Base-by-base conservation (phyloP, 2,888 invertebrate genomes). In the Cerastoderma edule region DNA sequence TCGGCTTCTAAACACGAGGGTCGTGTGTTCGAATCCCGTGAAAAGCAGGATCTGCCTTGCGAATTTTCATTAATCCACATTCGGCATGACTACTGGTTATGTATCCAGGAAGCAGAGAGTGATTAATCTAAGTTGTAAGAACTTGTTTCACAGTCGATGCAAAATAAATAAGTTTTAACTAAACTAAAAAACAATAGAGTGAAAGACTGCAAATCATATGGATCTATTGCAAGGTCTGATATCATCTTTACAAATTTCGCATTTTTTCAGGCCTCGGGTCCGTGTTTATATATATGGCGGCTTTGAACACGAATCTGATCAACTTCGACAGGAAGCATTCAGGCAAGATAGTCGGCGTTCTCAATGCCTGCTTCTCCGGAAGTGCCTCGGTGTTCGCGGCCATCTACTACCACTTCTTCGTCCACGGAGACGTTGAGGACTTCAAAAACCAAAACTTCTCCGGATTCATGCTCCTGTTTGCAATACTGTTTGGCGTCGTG, bases 191-290 rank as follows among this genome's bases (percentile, higher is more conserved):
- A n/a, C n/a, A n/a, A n/a, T n/a, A n/a, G n/a, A n/a, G n/a, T n/a
- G n/a, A n/a, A n/a, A n/a, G n/a, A n/a, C n/a, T n/a, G n/a, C n/a
- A n/a, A n/a, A n/a, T n/a, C n/a, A n/a, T n/a, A n/a, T n/a, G n/a
- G n/a, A n/a, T n/a, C n/a, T n/a, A n/a, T n/a, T n/a, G n/a, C n/a
- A n/a, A n/a, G n/a, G 39, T 16, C 16, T 39, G 10, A 16, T 39
- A 39, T 10, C 16, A 39, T 39, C 39, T 10, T 50, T 50, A n/a
- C n/a, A 5, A n/a, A n/a, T n/a, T 50, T 5, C 10, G n/a, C n/a
- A n/a, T n/a, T n/a, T n/a, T n/a, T 79, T 32, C 71, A 87, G 87
- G 85, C n/a, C 68, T 85, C 22, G 87, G 87, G 5, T 87, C 85
- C 0, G 77, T 83, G 2, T 87, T 86, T 53, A 85, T 84, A 4